Conservation (phyloP, 37 sponge, comb jelly and placozoan species). For the Bolinopsis microptera region DNA sequence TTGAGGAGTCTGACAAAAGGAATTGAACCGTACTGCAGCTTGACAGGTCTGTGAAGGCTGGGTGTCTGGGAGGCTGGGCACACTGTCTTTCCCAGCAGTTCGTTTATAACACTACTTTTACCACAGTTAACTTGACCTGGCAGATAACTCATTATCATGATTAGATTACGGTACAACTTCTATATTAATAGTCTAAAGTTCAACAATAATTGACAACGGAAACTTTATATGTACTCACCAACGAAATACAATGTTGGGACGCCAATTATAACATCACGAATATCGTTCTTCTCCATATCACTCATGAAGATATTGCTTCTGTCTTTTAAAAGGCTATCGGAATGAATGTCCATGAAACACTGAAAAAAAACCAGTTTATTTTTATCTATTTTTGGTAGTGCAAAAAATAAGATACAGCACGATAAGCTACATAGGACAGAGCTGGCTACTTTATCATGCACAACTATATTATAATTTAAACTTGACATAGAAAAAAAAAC, state of each 20-base stretch:
- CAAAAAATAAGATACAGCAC: too few relatives aligned
- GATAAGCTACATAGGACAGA: too few relatives aligned
- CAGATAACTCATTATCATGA: too few relatives aligned
- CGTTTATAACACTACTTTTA: conserved; percentile 45
- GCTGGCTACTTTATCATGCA: too few relatives aligned
- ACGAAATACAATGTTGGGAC: conserved; percentile 48
- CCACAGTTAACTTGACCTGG: conserved; percentile 32
- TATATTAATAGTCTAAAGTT: too few relatives aligned
- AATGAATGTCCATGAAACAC: conserved; percentile 29
- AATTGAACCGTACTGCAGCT: conserved; percentile 24
- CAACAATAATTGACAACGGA: too few relatives aligned
- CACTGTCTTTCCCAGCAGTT: conserved; percentile 36
- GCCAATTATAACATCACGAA: neutral
- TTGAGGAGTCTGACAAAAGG: conserved; percentile 50
- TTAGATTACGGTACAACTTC: too few relatives aligned
- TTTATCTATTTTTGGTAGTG: too few relatives aligned
- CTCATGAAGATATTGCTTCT: neutral
- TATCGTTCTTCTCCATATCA: conserved; percentile 37
- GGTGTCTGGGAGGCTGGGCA: conserved; percentile 52
- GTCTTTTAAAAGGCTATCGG: conserved; percentile 20
- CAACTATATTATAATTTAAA: too few relatives aligned
- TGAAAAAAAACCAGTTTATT: neutral
- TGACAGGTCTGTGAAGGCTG: conserved; percentile 16
- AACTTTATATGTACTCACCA: neutral
- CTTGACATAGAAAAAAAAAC: too few relatives aligned